These are phyloP conservation scores for Vultur gryphus DNA, from an alignment of 2,797 vertebrate genomes.

Conservation along the genomic window DNA sequence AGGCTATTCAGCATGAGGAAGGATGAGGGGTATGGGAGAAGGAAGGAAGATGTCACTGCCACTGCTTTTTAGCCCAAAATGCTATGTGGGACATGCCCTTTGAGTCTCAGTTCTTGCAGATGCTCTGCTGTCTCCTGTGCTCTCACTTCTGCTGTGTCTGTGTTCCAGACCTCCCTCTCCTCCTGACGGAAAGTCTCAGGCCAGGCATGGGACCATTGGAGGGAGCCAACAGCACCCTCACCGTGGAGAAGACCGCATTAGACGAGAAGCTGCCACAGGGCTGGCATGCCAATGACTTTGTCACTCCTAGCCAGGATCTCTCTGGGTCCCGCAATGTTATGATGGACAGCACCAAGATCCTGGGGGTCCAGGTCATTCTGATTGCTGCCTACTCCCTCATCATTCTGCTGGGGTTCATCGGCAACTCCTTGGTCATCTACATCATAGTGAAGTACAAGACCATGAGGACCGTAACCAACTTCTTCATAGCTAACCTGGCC, in stretches of 20 bases:
- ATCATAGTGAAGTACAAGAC: slow-evolving; percentile 88
- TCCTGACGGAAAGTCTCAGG: background rate
- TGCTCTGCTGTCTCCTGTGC: background rate
- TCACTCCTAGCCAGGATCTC: slow-evolving; percentile 69
- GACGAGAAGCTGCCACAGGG: slow-evolving; percentile 21
- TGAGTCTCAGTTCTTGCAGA: background rate
- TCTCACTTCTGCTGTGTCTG: background rate
- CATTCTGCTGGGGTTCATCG: slow-evolving; percentile 86
- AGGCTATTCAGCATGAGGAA: background rate
- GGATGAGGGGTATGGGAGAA: background rate
- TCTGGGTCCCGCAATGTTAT: slow-evolving; percentile 76
- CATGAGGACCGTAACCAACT: slow-evolving; percentile 93
- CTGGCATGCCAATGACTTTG: slow-evolving; percentile 56
- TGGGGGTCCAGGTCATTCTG: slow-evolving; percentile 84
- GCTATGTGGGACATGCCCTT: background rate
- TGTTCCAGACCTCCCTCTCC: slow-evolving; percentile 24
- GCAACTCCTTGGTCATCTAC: slow-evolving; percentile 89
- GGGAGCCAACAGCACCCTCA: slow-evolving; percentile 78
- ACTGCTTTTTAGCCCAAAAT: background rate
- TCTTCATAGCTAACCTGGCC: slow-evolving; percentile 92
- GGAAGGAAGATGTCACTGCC: background rate
- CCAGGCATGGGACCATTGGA: slow-evolving; percentile 79
- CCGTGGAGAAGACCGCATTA: slow-evolving; percentile 57
- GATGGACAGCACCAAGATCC: slow-evolving; percentile 87
- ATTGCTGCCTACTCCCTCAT: slow-evolving; percentile 89